Conservation (phyloP, 2,797 vertebrate species). For the Pseudotriccus pelzelni region DNA sequence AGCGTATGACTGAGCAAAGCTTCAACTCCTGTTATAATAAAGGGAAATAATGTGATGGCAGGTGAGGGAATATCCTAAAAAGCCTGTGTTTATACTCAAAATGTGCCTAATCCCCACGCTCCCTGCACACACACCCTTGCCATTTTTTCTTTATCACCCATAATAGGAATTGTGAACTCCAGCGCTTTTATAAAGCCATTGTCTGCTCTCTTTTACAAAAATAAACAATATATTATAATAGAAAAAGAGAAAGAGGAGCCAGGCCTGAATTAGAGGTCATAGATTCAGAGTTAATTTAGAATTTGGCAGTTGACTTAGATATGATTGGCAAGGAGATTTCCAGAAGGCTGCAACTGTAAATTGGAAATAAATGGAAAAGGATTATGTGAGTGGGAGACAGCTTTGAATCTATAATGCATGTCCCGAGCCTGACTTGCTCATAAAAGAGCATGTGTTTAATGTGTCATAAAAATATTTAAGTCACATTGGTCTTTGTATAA, state of each 20-base stretch:
- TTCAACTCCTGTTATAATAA: not conserved
- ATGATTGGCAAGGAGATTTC: conserved; percentile 23
- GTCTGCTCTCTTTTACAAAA: not conserved
- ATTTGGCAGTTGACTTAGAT: not conserved
- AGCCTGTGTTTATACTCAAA: not conserved
- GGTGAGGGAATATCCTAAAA: not conserved
- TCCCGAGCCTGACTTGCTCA: not conserved
- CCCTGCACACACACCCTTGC: not conserved
- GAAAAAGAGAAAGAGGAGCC: not conserved
- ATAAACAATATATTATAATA: not conserved
- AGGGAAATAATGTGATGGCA: not conserved
- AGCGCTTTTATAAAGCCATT: not conserved
- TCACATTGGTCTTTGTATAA: not conserved
- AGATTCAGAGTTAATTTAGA: conserved; percentile 15
- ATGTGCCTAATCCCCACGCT: not conserved
- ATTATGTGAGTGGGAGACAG: conserved; percentile 25
- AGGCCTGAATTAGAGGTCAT: not conserved
- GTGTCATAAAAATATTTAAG: conserved; percentile 49
- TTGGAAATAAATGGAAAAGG: conserved; percentile 36
- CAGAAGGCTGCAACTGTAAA: conserved; percentile 34
- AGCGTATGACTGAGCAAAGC: not conserved
- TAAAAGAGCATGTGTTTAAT: conserved; percentile 43
- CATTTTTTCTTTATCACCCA: not conserved
- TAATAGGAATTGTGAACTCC: not conserved
- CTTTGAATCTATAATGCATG: conserved; percentile 26